Evolutionary conservation across 1,140 invertebrate species (phyloP).

Genomic region (Drosophila guanche): DNA sequence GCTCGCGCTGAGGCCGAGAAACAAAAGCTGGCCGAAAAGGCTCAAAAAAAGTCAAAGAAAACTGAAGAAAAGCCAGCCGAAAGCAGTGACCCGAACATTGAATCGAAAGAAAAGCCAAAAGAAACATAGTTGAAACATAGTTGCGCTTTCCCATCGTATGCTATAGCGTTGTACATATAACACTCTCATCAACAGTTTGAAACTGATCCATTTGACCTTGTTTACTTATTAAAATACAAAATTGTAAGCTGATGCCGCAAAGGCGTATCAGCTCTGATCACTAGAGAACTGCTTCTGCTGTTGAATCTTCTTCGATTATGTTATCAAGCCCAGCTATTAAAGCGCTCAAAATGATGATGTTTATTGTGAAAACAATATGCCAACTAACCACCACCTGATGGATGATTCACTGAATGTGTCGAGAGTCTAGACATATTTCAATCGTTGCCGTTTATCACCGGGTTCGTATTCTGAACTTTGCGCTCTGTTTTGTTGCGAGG

Average conservation of each 20-base stretch:
- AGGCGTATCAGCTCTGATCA: not conserved
- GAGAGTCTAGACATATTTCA: slow-evolving; percentile 4
- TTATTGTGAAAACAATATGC: not conserved
- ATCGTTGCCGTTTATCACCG: too few species aligned
- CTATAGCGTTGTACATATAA: slow-evolving; percentile 52
- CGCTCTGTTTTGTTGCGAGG: not conserved
- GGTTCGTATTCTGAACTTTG: slow-evolving; percentile 5
- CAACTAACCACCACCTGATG: not conserved
- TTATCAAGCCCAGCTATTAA: not conserved
- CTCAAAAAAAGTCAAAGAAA: slow-evolving; percentile 63
- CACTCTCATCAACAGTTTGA: slow-evolving; percentile 37
- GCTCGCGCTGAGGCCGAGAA: slow-evolving; percentile 67
- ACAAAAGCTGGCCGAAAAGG: slow-evolving; percentile 61
- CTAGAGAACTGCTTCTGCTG: slow-evolving; percentile 7
- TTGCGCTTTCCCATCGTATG: slow-evolving; percentile 18
- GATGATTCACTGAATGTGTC: slow-evolving; percentile 17
- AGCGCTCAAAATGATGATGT: not conserved
- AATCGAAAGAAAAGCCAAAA: slow-evolving; percentile 47
- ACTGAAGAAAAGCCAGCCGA: slow-evolving; percentile 34
- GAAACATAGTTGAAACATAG: slow-evolving; percentile 52
- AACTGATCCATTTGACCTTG: slow-evolving; percentile 45
- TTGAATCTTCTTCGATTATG: slow-evolving; percentile 4
- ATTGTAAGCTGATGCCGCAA: slow-evolving; percentile 13
- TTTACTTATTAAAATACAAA: slow-evolving; percentile 69
- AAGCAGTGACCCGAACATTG: slow-evolving; percentile 12